Evolutionary conservation across 2,888 invertebrate genomes (phyloP).

Genomic region (Drosophila meridionalis): DNA sequence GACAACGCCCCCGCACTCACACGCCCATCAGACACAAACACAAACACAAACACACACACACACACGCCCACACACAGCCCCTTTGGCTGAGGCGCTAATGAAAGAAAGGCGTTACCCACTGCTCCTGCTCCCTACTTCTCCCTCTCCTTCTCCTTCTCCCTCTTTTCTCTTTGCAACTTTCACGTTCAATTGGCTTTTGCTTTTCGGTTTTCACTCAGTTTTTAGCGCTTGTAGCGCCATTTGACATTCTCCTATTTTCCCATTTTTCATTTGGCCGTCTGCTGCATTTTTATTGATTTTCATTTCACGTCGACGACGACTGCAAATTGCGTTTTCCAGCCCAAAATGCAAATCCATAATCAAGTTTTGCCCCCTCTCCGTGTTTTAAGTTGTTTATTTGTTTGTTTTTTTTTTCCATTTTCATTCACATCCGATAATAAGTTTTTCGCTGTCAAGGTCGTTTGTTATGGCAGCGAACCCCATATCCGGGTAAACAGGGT

Average conservation of each 20-base stretch:
- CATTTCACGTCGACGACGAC: conserved; percentile 25
- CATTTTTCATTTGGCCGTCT: conserved; percentile 24
- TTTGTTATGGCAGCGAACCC: conserved; percentile 37
- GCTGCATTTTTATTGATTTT: conserved; percentile 46
- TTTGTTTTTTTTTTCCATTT: conserved; percentile 5
- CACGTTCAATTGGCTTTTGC: conserved; percentile 45
- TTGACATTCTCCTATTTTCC: conserved; percentile 46
- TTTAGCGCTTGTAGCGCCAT: conserved; percentile 34
- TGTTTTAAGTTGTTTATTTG: conserved; percentile 35
- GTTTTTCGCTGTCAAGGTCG: conserved; percentile 71
- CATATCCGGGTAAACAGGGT: conserved; percentile 14
- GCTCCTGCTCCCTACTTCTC: background rate
- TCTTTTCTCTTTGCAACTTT: conserved; percentile 51
- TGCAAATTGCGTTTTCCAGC: conserved; percentile 22
- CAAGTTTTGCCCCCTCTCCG: conserved; percentile 32
- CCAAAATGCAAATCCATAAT: conserved; percentile 70
- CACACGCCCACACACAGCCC: background rate
- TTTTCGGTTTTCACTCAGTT: conserved; percentile 49
- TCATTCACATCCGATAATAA: conserved; percentile 51
- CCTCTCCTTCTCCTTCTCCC: background rate
- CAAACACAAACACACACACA: background rate
- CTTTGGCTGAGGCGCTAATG: conserved; percentile 43
- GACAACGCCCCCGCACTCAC: conserved; percentile 6
- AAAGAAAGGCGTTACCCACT: conserved; percentile 44
- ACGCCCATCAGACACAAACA: background rate